Conservation (phyloP, 1,140 invertebrate genomes). For the Panulirus ornatus region DNA sequence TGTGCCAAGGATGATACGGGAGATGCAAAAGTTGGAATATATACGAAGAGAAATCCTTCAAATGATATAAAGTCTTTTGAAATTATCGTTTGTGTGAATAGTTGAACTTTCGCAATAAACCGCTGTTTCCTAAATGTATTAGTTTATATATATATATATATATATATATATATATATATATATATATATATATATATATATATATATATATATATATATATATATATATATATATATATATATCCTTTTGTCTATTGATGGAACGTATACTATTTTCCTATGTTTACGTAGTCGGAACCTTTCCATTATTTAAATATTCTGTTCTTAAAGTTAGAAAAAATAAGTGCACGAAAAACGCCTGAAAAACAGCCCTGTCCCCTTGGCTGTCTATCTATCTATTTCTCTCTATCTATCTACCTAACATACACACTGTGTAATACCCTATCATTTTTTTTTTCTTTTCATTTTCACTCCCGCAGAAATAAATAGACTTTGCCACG, state of each 20-base stretch:
- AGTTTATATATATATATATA: background rate
- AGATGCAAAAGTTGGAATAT: too few relatives aligned
- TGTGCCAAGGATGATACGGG: too few relatives aligned
- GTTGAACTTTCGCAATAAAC: too few relatives aligned
- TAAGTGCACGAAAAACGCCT: too few relatives aligned
- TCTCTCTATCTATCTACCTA: background rate
- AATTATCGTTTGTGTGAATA: too few relatives aligned
- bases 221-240: slow-evolving; percentile 31
- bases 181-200: slow-evolving; percentile 26
- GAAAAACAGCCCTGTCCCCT: too few relatives aligned
- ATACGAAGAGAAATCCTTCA: too few relatives aligned
- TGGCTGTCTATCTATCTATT: background rate
- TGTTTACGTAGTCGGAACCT: too few relatives aligned
- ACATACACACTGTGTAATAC: background rate
- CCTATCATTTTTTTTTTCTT: background rate
- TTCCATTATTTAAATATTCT: too few relatives aligned
- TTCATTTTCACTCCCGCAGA: background rate
- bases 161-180: slow-evolving; percentile 27
- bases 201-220: slow-evolving; percentile 31
- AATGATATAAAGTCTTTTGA: too few relatives aligned
- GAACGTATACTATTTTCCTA: background rate
- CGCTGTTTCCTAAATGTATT: too few relatives aligned
- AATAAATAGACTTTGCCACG: background rate
- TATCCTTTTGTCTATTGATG: background rate
- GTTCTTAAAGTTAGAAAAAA: too few relatives aligned